A percentile compares a stretch with the other conserved stretches of the same genome.
Conservation (phyloP, 2,797 vertebrate species). For the Sciurus vulgaris region DNA sequence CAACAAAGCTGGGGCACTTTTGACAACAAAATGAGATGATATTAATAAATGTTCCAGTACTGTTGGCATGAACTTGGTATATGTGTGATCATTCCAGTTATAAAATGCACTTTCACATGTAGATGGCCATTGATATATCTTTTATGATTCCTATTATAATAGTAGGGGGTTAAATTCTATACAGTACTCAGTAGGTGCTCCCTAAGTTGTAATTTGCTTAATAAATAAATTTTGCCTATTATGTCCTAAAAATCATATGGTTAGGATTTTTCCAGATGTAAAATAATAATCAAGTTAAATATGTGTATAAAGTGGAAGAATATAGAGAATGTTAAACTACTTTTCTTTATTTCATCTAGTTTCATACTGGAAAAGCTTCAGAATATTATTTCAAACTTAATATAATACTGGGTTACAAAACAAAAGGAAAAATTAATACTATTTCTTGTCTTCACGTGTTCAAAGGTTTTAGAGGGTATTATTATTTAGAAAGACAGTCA, state of each 20-base stretch:
- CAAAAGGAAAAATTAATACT: not conserved
- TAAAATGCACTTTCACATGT: not conserved
- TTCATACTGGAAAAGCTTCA: not conserved
- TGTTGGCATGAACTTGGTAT: not conserved
- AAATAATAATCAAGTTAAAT: not conserved
- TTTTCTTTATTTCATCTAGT: slow-evolving; percentile 10
- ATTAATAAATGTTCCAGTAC: not conserved
- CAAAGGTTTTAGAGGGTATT: not conserved
- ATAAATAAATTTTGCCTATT: not conserved
- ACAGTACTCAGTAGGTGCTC: not conserved
- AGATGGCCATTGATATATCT: not conserved
- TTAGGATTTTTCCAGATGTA: not conserved
- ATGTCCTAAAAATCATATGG: not conserved
- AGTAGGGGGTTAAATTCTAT: accelerated
- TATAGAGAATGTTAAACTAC: not conserved
- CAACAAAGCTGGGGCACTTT: not conserved
- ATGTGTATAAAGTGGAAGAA: not conserved
- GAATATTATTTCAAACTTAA: not conserved
- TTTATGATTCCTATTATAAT: not conserved
- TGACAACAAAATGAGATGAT: not conserved
- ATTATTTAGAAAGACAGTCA: not conserved
- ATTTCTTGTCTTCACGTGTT: not conserved
- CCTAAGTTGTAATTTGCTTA: not conserved
- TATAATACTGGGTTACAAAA: not conserved
- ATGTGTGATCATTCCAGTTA: not conserved